phyloP scores from a whole-genome alignment of 2,888 invertebrate species.

The Dicyrtoma fusca region DNA sequence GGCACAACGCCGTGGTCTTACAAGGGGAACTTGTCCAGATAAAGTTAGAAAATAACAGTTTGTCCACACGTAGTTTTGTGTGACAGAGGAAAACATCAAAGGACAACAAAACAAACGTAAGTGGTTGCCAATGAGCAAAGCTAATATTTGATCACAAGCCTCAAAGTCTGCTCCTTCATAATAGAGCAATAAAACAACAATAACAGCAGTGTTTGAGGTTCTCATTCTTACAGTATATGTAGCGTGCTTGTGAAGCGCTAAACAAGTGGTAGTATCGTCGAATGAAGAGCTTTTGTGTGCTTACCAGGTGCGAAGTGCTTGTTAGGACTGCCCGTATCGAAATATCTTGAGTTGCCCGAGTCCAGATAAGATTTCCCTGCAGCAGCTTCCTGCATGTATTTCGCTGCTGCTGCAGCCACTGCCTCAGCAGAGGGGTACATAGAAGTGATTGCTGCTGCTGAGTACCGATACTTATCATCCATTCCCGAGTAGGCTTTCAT shows the following conservation, averaged over 20 bases:
- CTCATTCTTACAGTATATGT: conserved; percentile 6
- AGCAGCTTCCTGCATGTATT: conserved; percentile 50
- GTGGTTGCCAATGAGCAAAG: conserved; percentile 40
- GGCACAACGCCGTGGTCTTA: too few species aligned
- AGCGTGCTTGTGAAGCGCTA: conserved; percentile 25
- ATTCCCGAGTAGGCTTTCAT: conserved; percentile 57
- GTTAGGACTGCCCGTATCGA: conserved; percentile 56
- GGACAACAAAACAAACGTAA: conserved; percentile 25
- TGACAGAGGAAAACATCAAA: conserved; percentile 13
- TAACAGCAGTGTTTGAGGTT: conserved; percentile 28
- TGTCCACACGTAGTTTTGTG: conserved; percentile 6
- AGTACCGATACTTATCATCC: conserved; percentile 57
- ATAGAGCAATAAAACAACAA: conserved; percentile 26
- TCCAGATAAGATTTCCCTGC: conserved; percentile 55
- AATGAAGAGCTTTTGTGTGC: conserved; percentile 35
- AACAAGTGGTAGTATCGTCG: conserved; percentile 16
- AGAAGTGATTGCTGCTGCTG: conserved; percentile 52
- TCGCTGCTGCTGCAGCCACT: conserved; percentile 53
- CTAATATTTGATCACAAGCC: conserved; percentile 40
- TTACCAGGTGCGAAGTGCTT: conserved; percentile 57
- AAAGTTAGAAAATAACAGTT: conserved; percentile 1
- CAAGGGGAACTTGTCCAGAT: too few species aligned
- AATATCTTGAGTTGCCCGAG: conserved; percentile 55
- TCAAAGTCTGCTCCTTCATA: conserved; percentile 19
- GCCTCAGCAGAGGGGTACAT: conserved; percentile 54